Base-by-base conservation (phyloP, 1,140 invertebrate genomes). In the Brachionus rotundiformis region DNA sequence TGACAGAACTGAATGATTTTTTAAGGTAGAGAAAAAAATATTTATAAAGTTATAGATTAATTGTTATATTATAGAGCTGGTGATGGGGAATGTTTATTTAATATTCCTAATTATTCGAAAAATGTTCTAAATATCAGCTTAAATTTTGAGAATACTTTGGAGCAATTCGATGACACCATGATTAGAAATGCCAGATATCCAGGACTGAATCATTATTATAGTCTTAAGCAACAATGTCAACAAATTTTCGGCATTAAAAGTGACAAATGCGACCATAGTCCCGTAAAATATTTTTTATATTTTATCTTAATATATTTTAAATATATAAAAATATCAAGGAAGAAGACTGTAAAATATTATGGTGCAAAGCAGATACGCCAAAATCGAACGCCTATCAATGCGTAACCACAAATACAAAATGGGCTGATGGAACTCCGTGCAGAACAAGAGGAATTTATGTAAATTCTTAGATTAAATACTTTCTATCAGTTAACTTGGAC, bases 231-330 rank as follows among this genome's bases (percentile, higher is more conserved):
- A 6, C 76, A 79, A 27, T 79, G 76, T n/a, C 27, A 61, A 41
- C 76, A 79, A 41, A 79, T 79, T 59, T 79, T 79, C 41, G 76
- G 76, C 10, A 11, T 27, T n/a, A 39, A 63, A 79, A 79, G 47
- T 23, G 76, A 79, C 25, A 49, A 33, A 7, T 79, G 76, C 59
- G 76, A 59, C 11, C 76, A 54, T 29, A 79, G 41, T 23, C 29
- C 47, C 2, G 76, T 79, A 79, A 63, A 3, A 19, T 59, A 11
- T 25, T 25, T 44, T 29, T 47, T 47, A 31, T 19, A 27, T 49
- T 1, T 44, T 47, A 8, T 49, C 47, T 47, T 19, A 41, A 19
- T 41, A 11, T 33, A 27, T 31, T 25, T 39, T 2, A 11, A 27
- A 16, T n/a, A 76, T 47, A 1, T 2, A 44, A 1, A 44, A 61